Conservation (phyloP, 2,113 vertebrate species). For the Okapia johnstoni region DNA sequence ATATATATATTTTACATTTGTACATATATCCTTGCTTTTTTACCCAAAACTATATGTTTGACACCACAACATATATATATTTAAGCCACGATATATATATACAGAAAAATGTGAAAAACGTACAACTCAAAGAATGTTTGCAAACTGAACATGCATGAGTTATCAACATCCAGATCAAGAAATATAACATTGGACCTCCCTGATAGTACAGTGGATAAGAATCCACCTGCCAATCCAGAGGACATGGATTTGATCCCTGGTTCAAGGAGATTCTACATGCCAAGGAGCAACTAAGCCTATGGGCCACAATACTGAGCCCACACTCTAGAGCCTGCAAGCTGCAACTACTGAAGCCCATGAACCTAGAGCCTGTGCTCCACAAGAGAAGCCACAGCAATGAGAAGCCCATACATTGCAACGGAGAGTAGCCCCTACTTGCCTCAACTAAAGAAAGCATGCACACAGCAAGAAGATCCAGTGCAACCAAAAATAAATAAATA, state of each 20-base stretch:
- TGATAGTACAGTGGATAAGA: not conserved
- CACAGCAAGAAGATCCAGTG: not conserved
- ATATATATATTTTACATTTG: not conserved
- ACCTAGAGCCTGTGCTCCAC: not conserved
- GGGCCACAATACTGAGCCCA: not conserved
- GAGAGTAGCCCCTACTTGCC: not conserved
- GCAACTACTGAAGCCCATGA: not conserved
- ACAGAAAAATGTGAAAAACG: not conserved
- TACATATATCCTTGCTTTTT: not conserved
- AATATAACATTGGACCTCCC: not conserved
- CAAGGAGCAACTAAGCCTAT: not conserved
- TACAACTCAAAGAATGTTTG: not conserved
- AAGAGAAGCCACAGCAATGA: not conserved
- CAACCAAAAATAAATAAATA: not conserved
- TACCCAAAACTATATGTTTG: not conserved
- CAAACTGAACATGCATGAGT: not conserved
- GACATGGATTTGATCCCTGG: not conserved
- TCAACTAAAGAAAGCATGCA: not conserved
- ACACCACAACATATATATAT: not conserved
- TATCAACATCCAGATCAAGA: not conserved
- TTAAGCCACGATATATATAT: not conserved
- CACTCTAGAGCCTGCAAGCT: not conserved
- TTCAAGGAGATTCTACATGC: not conserved
- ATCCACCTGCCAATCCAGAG: not conserved
- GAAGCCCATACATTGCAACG: not conserved